phyloP scores from a whole-genome alignment of 2,113 vertebrate species.

The Cyrtonyx montezumae region DNA sequence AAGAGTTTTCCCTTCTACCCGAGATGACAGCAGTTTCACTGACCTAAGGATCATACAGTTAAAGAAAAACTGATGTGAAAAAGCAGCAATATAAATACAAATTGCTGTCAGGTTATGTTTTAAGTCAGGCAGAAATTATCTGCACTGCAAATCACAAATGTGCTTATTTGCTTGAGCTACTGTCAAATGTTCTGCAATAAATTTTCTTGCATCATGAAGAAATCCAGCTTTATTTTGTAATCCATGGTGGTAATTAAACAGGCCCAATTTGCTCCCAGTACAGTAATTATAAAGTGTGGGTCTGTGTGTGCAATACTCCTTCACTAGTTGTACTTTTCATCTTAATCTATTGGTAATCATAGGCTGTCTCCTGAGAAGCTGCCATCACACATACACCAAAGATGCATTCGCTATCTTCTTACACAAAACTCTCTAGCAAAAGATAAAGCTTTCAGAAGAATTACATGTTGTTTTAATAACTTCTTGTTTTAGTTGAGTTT shows the following conservation, averaged over 20 bases:
- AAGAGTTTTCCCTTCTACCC: not conserved
- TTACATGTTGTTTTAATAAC: not conserved
- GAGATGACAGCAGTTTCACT: not conserved
- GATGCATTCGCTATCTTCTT: not conserved
- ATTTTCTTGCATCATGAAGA: conserved; percentile 42
- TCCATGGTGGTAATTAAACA: not conserved
- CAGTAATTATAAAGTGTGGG: not conserved
- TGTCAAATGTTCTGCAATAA: conserved; percentile 33
- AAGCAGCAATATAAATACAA: not conserved
- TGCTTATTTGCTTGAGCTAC: conserved; percentile 8
- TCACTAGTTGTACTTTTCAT: not conserved
- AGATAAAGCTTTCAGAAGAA: not conserved
- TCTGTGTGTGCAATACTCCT: not conserved
- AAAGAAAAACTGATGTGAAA: not conserved
- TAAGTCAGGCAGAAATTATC: conserved; percentile 33
- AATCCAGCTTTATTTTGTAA: conserved; percentile 54
- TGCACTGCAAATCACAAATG: conserved; percentile 6
- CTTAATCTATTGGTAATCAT: not conserved
- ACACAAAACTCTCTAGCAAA: not conserved
- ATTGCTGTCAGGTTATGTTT: not conserved
- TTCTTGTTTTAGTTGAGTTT: not conserved
- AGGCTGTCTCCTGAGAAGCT: not conserved
- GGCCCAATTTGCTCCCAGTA: not conserved
- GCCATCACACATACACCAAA: not conserved
- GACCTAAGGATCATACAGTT: not conserved